Conservation (phyloP, 1,140 invertebrate species). For the Spodoptera frugiperda region DNA sequence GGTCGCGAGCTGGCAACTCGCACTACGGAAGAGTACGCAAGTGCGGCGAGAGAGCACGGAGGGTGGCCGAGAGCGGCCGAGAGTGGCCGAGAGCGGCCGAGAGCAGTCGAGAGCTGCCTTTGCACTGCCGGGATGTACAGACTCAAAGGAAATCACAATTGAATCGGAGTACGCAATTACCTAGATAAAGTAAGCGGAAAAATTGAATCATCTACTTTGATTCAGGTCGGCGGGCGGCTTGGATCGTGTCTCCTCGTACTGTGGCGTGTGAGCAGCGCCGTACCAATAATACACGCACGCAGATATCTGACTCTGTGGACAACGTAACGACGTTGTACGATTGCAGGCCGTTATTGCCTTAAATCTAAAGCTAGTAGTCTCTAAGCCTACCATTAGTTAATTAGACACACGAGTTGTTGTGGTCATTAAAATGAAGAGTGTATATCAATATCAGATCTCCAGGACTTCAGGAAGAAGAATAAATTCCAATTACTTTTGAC, state of each 20-base stretch:
- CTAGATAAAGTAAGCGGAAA: conserved; percentile 14
- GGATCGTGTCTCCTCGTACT: not conserved
- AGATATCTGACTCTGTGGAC: too few species aligned
- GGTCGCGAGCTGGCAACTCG: not conserved
- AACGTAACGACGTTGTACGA: too few species aligned
- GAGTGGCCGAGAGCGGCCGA: not conserved
- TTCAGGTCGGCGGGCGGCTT: not conserved
- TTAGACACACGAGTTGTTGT: too few species aligned
- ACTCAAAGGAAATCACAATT: conserved; percentile 33
- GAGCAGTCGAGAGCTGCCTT: conserved; percentile 8
- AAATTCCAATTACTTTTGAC: too few species aligned
- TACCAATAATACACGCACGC: too few species aligned
- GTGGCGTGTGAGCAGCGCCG: not conserved
- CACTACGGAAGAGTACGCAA: not conserved
- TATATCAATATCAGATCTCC: too few species aligned
- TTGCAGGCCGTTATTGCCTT: too few species aligned
- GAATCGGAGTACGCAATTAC: conserved; percentile 27
- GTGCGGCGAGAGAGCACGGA: not conserved
- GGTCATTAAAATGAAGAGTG: too few species aligned
- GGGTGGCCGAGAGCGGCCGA: conserved; percentile 4
- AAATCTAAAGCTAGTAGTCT: too few species aligned
- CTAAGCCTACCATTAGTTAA: too few species aligned
- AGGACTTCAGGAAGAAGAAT: too few species aligned
- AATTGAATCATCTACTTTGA: conserved; percentile 24
- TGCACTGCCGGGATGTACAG: conserved; percentile 17